Evolutionary conservation across 2,113 vertebrate species (phyloP).

Genomic region (Lynx canadensis): DNA sequence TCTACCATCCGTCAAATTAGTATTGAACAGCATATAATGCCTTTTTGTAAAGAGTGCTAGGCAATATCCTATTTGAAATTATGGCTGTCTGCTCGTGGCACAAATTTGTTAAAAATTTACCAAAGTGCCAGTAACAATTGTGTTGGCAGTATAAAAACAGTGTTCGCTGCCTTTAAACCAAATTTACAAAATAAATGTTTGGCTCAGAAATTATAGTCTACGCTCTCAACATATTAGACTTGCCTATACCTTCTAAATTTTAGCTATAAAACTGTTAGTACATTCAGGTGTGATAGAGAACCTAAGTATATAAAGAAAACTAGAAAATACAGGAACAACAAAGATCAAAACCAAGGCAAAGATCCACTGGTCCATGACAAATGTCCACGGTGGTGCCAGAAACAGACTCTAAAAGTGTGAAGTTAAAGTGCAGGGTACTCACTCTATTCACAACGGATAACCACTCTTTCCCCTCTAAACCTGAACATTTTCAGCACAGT

Average conservation of each 20-base stretch:
- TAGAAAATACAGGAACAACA: background rate
- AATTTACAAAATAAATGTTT: conserved; percentile 41
- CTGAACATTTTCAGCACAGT: background rate
- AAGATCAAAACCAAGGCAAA: conserved; percentile 18
- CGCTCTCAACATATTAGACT: background rate
- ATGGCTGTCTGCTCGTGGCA: background rate
- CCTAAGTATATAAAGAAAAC: background rate
- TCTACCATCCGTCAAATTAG: background rate
- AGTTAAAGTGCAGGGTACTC: background rate
- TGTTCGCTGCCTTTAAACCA: background rate
- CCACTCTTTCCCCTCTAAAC: background rate
- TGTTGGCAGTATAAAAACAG: background rate
- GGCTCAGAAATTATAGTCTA: background rate
- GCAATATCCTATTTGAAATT: conserved; percentile 16
- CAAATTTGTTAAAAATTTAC: conserved; percentile 42
- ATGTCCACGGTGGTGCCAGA: background rate
- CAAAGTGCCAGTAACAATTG: background rate
- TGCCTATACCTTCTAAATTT: background rate
- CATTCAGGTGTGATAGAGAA: background rate
- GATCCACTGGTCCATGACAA: background rate
- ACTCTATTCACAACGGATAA: background rate
- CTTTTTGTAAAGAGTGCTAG: background rate
- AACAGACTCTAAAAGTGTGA: background rate
- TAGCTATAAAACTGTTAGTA: background rate
- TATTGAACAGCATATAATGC: background rate